These are phyloP conservation scores for Cynoglossus semilaevis DNA, from an alignment of 2,113 vertebrate species.

Conservation along the genomic window DNA sequence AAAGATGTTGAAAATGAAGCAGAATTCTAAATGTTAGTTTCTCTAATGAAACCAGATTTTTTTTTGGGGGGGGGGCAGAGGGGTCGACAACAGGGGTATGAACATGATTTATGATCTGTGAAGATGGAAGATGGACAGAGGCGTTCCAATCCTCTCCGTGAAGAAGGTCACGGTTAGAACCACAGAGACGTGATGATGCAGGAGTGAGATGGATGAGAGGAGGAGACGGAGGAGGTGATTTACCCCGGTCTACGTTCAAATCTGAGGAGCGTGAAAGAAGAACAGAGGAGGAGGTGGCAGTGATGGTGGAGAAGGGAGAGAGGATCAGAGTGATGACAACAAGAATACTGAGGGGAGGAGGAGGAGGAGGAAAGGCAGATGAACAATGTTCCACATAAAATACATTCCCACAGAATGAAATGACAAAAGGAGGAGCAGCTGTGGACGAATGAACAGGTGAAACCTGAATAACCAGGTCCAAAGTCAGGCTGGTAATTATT, in stretches of 20 bases:
- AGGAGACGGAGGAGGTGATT: conserved; percentile 68
- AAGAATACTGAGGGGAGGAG: conserved; percentile 55
- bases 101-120: conserved; percentile 30
- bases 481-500: too few species aligned
- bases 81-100: too few species aligned
- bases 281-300: conserved; percentile 71
- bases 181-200: conserved; percentile 32
- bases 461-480: too few species aligned
- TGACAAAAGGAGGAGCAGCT: conserved; percentile 13
- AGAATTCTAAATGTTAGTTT: too few species aligned
- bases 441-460: too few species aligned
- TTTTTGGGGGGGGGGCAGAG: too few species aligned
- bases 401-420: conserved; percentile 46
- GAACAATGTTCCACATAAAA: conserved; percentile 64
- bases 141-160: conserved; percentile 52
- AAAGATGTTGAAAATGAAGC: too few species aligned
- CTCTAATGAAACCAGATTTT: conserved; percentile 29
- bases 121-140: conserved; percentile 44
- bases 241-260: conserved; percentile 91
- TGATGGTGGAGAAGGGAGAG: conserved; percentile 72
- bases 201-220: conserved; percentile 45
- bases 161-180: conserved; percentile 35
- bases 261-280: conserved; percentile 85
- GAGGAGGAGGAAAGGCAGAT: conserved; percentile 71
- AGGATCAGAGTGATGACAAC: conserved; percentile 75